Conservation (phyloP, 2,888 invertebrate genomes). For the Cenopis cana region DNA sequence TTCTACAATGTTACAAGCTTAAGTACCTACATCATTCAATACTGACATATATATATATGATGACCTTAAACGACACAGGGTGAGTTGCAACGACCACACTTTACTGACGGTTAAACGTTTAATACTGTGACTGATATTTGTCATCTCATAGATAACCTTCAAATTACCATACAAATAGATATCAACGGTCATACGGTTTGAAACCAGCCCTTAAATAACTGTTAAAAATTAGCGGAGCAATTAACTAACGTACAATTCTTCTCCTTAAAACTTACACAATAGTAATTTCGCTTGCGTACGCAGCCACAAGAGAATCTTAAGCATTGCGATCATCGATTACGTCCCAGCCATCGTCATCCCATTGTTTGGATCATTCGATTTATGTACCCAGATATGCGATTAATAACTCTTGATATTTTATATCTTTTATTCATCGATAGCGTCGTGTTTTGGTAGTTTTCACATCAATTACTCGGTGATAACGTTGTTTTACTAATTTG, state of each 20-base stretch:
- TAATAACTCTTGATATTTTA: conserved; percentile 48
- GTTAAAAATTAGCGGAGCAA: conserved; percentile 15
- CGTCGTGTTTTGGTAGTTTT: conserved; percentile 39
- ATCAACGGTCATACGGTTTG: background rate
- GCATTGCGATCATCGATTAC: conserved; percentile 51
- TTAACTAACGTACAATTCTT: conserved; percentile 20
- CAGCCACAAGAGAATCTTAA: conserved; percentile 33
- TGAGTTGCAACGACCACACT: too few species aligned
- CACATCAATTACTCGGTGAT: conserved; percentile 41
- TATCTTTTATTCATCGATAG: conserved; percentile 44
- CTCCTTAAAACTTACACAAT: conserved; percentile 52
- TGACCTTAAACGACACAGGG: too few species aligned
- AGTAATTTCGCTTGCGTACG: conserved; percentile 50
- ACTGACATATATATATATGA: too few species aligned
- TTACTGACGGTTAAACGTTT: too few species aligned
- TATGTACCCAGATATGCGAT: conserved; percentile 51
- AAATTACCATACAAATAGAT: background rate
- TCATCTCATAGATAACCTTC: background rate
- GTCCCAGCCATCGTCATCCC: conserved; percentile 52
- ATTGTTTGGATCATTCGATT: conserved; percentile 61
- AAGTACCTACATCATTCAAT: too few species aligned
- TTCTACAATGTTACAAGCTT: too few species aligned
- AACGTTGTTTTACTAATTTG: conserved; percentile 38
- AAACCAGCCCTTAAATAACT: background rate
- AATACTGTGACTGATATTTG: too few species aligned